Conservation (phyloP, 2,888 invertebrate genomes). For the Chaetoderma sp. region DNA sequence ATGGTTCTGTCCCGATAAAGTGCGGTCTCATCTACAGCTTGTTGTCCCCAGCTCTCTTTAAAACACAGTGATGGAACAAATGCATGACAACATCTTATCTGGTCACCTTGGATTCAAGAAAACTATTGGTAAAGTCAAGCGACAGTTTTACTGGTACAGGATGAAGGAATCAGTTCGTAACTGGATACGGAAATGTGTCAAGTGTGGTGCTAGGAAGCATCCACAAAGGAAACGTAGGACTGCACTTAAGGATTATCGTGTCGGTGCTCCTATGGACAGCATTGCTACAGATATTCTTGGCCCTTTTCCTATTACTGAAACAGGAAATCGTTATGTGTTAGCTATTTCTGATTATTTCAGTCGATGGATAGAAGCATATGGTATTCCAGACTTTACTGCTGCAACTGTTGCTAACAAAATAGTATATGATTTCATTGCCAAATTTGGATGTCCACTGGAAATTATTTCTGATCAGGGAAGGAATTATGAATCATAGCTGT, state of each 20-base stretch:
- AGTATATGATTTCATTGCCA: background rate
- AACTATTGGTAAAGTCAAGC: conserved; percentile 4
- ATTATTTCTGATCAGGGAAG: conserved; percentile 1
- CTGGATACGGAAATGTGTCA: conserved; percentile 6
- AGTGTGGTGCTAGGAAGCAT: conserved; percentile 12
- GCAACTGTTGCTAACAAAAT: background rate
- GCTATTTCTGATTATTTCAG: conserved; percentile 3
- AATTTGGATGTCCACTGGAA: background rate
- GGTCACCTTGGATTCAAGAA: no score
- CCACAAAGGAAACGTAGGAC: background rate
- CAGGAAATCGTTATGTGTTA: conserved; percentile 19
- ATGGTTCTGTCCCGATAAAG: no score
- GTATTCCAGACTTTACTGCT: background rate
- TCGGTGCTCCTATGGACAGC: conserved; percentile 25
- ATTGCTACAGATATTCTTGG: conserved; percentile 23
- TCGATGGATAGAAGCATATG: conserved; percentile 15
- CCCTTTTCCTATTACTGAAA: conserved; percentile 20
- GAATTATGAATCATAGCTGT: conserved; percentile 8
- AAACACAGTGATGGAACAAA: no score
- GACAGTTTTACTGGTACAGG: conserved; percentile 21
- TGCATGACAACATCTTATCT: no score
- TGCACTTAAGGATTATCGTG: conserved; percentile 5
- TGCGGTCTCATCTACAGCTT: no score
- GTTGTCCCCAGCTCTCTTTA: no score
- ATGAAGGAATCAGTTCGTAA: background rate